Conservation (phyloP, 2,888 invertebrate species). For the Drosophila acutilabella region DNA sequence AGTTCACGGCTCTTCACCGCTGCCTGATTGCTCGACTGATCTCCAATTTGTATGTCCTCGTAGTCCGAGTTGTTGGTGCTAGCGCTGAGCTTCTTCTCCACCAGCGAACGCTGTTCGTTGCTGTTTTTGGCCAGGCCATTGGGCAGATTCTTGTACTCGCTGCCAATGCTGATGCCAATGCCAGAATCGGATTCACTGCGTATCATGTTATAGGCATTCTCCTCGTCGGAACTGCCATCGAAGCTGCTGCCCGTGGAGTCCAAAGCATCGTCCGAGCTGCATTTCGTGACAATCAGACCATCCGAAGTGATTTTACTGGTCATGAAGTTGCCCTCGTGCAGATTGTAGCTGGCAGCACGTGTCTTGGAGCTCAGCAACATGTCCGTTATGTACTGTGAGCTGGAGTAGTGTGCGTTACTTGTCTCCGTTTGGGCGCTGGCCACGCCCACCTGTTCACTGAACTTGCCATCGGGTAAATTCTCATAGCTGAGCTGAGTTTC, state of each 20-base stretch:
- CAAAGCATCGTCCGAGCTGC: conserved; percentile 84
- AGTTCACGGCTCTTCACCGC: conserved; percentile 89
- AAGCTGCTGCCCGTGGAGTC: conserved; percentile 85
- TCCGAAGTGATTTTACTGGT: conserved; percentile 85
- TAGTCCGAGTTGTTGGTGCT: conserved; percentile 84
- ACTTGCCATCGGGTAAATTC: conserved; percentile 84
- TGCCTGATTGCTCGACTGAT: conserved; percentile 62
- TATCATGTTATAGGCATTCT: conserved; percentile 85
- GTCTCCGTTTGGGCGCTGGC: conserved; percentile 54
- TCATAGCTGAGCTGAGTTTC: conserved; percentile 84
- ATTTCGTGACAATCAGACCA: conserved; percentile 85
- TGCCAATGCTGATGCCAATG: conserved; percentile 85
- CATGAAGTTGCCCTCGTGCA: conserved; percentile 85
- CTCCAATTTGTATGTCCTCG: conserved; percentile 84
- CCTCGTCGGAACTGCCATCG: conserved; percentile 85
- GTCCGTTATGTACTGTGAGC: conserved; percentile 85
- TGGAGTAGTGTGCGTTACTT: conserved; percentile 73
- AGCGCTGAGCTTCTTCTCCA: conserved; percentile 82
- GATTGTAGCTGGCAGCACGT: conserved; percentile 84
- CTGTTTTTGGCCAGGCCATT: conserved; percentile 30
- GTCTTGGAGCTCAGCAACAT: conserved; percentile 85
- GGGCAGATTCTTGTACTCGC: conserved; percentile 79
- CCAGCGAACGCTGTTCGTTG: conserved; percentile 65
- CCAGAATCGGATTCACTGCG: conserved; percentile 85
- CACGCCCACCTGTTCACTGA: conserved; percentile 71